phyloP scores from a whole-genome alignment of 2,113 vertebrate species.

The Oncorhynchus kisutch region DNA sequence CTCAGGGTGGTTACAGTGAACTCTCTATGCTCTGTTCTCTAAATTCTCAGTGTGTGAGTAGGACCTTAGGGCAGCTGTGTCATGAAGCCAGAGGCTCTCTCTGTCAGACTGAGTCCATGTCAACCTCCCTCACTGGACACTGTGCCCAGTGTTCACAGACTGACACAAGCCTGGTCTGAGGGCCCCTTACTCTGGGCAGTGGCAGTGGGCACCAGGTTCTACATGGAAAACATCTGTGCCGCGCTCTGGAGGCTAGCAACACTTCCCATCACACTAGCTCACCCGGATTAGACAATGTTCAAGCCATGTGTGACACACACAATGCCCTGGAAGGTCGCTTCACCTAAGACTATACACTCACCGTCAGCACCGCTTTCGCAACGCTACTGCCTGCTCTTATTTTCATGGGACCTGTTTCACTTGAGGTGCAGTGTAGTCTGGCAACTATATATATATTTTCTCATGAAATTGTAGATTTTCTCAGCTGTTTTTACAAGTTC shows the following conservation, averaged over 20 bases:
- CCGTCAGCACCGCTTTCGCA: too few species aligned
- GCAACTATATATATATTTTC: too few species aligned
- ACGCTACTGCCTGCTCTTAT: too few species aligned
- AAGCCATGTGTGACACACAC: conserved; percentile 47
- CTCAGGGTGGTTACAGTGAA: background rate
- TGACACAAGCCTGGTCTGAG: too few species aligned
- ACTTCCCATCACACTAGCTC: background rate
- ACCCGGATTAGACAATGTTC: background rate
- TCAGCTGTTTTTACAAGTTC: too few species aligned
- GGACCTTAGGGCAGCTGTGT: conserved; percentile 29
- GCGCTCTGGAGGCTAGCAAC: conserved; percentile 29
- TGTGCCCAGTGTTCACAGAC: conserved; percentile 27
- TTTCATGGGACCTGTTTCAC: too few species aligned
- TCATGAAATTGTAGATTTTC: too few species aligned
- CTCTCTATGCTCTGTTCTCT: conserved; percentile 10
- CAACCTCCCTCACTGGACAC: conserved; percentile 17
- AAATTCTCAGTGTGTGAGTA: conserved; percentile 24
- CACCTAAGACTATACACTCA: background rate
- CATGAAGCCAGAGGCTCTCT: conserved; percentile 28
- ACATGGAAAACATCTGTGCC: conserved; percentile 55
- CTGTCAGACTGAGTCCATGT: conserved; percentile 53
- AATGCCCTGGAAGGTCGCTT: background rate
- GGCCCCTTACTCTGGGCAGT: background rate
- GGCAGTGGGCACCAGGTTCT: background rate
- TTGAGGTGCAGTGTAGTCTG: too few species aligned